Conservation (phyloP, 2,797 vertebrate genomes). For the Acanthopagrus latus region DNA sequence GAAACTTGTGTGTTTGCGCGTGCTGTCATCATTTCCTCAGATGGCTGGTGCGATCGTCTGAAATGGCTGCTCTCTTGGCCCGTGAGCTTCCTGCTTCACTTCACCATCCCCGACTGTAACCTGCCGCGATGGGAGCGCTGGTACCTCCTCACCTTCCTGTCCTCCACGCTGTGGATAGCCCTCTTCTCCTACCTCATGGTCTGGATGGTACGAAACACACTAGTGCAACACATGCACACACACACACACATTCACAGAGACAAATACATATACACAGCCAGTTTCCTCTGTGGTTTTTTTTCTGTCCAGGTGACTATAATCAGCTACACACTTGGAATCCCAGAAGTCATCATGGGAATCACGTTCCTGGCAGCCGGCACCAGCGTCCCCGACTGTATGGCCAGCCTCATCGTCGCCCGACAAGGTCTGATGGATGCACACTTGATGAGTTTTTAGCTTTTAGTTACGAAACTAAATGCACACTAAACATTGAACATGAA, state of each 20-base stretch:
- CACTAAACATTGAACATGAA: too few species aligned
- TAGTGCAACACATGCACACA: not conserved
- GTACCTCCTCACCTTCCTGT: conserved; percentile 87
- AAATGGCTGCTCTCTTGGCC: conserved; percentile 88
- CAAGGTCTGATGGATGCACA: conserved; percentile 77
- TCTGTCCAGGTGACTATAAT: conserved; percentile 86
- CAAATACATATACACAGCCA: not conserved
- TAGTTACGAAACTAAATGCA: not conserved
- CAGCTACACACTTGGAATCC: conserved; percentile 87
- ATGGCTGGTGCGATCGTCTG: conserved; percentile 66
- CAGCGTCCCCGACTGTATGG: conserved; percentile 90
- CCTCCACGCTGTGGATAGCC: conserved; percentile 88
- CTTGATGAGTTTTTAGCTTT: not conserved
- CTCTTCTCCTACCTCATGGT: conserved; percentile 91
- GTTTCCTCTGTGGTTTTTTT: conserved; percentile 12
- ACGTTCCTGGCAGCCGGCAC: conserved; percentile 89
- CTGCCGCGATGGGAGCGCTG: conserved; percentile 84
- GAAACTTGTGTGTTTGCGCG: conserved; percentile 7
- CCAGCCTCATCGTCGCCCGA: conserved; percentile 88
- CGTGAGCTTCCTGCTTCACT: conserved; percentile 81
- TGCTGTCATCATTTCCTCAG: conserved; percentile 61
- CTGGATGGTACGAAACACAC: conserved; percentile 86
- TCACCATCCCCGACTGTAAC: conserved; percentile 85
- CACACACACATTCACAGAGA: accelerated
- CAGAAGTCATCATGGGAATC: conserved; percentile 90